Base-by-base conservation (phyloP, 1,140 invertebrate genomes). In the Trachelipus rathkii region DNA sequence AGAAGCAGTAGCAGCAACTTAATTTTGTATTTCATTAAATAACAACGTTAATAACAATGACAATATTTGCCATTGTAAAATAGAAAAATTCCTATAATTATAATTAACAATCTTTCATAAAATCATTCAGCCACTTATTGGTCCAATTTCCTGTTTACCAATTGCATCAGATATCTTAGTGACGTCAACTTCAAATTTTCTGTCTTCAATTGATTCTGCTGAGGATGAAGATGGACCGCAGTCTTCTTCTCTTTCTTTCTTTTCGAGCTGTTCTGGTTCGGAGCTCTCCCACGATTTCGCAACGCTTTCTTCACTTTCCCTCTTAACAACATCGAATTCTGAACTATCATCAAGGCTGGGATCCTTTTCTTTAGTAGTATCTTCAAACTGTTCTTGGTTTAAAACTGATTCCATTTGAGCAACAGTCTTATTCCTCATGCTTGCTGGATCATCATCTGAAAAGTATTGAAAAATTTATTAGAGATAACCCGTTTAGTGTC, bases 401-500 rank as follows among this genome's bases (percentile, higher is more conserved):
- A 60, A 19, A 19, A 8, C 1, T 4, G 50, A 60, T 8, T 60
- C 11, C 50, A 60, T 60, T 19, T 60, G 50, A 15, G 2, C 50
- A 4, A 60, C 50, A 60, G 50, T 60, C 8, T 8, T 60, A 13
- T 19, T 19, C 19, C 50, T 60, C 19, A 60, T 4, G 8, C 50
- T 60, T 19, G 50, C 19, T 60, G 50, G 50, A 19, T 60, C 50
- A 60, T 60, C 50, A 60, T 60, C 50, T 60, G 50, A 15, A 60
- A 60, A 60, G 19, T 60, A 33, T 33, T 33, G 1, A 3, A 33
- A n/a, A 33, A 33, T 33, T 33, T 33, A 33, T 60, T 60, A 60
- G 8, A 15, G 4, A 1, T 60, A 2, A 19, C 11, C 3, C n/a
- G n/a, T n/a, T n/a, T n/a, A n/a, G n/a, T n/a, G n/a, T n/a, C n/a